Evolutionary conservation across 2,797 vertebrate species (phyloP).

Genomic region (Aulostomus chinensis): DNA sequence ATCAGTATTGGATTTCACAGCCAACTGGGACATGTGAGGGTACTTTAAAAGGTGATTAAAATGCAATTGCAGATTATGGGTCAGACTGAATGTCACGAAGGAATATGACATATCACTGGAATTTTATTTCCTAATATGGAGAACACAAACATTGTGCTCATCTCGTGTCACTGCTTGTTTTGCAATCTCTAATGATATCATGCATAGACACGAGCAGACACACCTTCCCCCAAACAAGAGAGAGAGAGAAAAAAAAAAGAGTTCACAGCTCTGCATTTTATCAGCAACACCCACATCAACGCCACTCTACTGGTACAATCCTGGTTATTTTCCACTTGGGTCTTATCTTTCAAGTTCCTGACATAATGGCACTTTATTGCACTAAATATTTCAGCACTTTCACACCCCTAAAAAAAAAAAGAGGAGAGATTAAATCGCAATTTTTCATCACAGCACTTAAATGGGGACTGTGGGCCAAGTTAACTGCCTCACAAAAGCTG

Average conservation of each 20-base stretch:
- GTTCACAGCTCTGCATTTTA: constrained; percentile 2
- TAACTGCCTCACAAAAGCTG: constrained; percentile 2
- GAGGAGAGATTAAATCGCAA: constrained; percentile 18
- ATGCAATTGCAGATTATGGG: constrained; percentile 9
- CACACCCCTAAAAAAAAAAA: constrained; percentile 14
- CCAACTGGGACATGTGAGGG: constrained; percentile 15
- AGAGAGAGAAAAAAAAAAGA: too few relatives aligned
- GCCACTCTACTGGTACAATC: neutral
- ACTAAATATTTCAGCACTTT: constrained; percentile 40
- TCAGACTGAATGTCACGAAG: neutral
- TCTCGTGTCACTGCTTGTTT: constrained; percentile 66
- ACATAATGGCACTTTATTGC: constrained; percentile 16
- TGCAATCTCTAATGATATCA: constrained; percentile 60
- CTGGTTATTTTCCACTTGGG: constrained; percentile 2
- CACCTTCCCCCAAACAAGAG: constrained; percentile 54
- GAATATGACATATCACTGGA: constrained; percentile 9
- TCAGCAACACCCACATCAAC: constrained; percentile 14
- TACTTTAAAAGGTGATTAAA: constrained; percentile 3
- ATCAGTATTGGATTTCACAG: constrained; percentile 28
- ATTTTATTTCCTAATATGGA: constrained; percentile 57
- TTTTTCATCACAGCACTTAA: constrained; percentile 3
- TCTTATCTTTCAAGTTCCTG: constrained; percentile 34
- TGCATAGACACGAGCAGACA: constrained; percentile 69
- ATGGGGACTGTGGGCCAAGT: neutral
- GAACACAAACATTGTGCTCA: constrained; percentile 40